Percentiles rank a stretch among this genome's conserved stretches.
Evolutionary conservation across 2,888 invertebrate species (phyloP).

Genomic region (Prionchulus punctatus): DNA sequence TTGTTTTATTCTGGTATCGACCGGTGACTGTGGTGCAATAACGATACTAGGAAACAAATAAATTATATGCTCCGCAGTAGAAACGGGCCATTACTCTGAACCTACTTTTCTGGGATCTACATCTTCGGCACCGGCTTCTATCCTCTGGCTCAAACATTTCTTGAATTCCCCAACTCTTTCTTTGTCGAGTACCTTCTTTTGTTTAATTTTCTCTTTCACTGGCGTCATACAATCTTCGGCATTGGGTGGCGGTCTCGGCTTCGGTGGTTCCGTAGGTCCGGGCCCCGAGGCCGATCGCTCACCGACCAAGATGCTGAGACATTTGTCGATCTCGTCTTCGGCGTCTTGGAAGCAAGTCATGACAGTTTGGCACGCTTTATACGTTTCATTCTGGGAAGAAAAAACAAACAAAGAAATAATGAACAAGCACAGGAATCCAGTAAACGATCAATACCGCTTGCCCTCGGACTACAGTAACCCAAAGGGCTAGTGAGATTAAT

Average conservation of each 20-base stretch:
- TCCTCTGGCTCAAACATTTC: not conserved
- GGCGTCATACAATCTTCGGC: not conserved
- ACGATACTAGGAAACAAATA: not conserved
- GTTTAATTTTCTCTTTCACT: constrained; percentile 1
- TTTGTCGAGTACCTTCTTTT: not conserved
- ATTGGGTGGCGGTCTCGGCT: not conserved
- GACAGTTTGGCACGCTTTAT: not conserved
- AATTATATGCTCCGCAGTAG: not conserved
- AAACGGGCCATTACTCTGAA: not conserved
- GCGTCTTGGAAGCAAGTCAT: constrained; percentile 1
- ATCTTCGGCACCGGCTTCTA: not conserved
- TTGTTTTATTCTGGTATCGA: not conserved
- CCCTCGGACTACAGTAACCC: no score
- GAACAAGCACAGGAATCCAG: no score
- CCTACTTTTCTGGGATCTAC: constrained; percentile 4
- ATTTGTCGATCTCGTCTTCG: not conserved
- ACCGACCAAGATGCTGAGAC: not conserved
- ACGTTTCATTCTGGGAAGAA: constrained; percentile 1
- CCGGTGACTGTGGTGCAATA: not conserved
- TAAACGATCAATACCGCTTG: no score
- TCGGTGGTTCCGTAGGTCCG: not conserved
- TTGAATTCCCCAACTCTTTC: not conserved
- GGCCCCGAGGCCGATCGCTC: not conserved
- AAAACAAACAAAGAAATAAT: no score
- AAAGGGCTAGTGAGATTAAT: no score